Evolutionary conservation across 2,888 invertebrate genomes (phyloP), one percentile per base, ranked within the genome.

Genomic region (Lochmaea crataegi): DNA sequence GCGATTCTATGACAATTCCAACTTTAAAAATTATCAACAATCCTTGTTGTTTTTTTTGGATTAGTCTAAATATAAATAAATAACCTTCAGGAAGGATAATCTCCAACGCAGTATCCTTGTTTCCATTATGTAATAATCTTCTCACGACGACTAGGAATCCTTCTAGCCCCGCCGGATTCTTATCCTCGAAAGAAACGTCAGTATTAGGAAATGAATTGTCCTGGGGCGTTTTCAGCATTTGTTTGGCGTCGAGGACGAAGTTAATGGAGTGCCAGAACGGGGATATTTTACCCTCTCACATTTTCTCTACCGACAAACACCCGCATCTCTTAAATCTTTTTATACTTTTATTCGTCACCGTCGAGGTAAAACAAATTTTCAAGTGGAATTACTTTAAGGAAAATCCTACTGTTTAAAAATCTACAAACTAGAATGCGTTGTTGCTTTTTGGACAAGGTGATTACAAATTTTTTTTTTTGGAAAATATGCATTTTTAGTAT

Each of bases 181-280:
- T n/a, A 60, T 60, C 60, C 60, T 32, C 26, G 38, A 22, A 60
- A 60, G 60, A 38, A 32, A 60, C 67, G 67, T 67, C 67, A 58
- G 58, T 42, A 67, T 67, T 67, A 67, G 67, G 58, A 67, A 67
- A 67, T 67, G 67, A 67, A 67, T 67, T 42, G 69, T 69, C 69
- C 69, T 69, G 69, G 69, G 69, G 69, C 63, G 63, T 63, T 69
- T 63, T 69, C 53, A 63, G 68, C 68, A 53, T 63, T 68, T 63
- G 41, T 68, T 68, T 61, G 69, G 69, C 69, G 53, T 63, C 72
- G 58, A 68, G 65, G 57, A 68, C 72, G 32, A 64, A 68, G 68
- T 72, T 68, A 72, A 72, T 72, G 68, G 72, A 64, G 72, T 68
- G 72, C 68, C 68, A 32, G 63, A 65, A 57, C 68, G 38, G 42